These are phyloP conservation scores for Cynodonichthys magdalenae DNA, from an alignment of 2,797 vertebrate genomes.

Conservation along the genomic window DNA sequence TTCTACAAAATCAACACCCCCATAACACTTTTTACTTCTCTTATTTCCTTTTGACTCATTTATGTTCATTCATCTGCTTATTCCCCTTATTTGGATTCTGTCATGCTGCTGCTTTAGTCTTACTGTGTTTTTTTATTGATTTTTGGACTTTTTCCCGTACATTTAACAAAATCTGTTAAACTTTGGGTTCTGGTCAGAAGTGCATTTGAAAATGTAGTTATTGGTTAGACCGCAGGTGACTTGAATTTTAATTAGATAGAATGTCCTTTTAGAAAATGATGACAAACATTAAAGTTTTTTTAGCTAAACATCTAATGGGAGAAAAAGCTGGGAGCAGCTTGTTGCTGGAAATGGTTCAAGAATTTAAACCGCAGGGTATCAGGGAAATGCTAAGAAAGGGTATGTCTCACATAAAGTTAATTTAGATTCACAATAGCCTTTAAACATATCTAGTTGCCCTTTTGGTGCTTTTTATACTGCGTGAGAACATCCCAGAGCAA, in stretches of 20 bases:
- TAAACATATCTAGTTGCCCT: slow-evolving; percentile 36
- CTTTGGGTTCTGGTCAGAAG: slow-evolving; percentile 3
- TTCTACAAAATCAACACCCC: slow-evolving; percentile 14
- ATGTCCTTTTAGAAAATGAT: slow-evolving; percentile 8
- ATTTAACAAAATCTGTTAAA: slow-evolving; percentile 17
- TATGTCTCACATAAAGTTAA: slow-evolving; percentile 40
- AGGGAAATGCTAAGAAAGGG: slow-evolving; percentile 7
- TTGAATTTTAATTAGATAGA: slow-evolving; percentile 27
- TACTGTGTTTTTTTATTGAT: slow-evolving; percentile 15
- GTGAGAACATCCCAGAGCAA: slow-evolving; percentile 50
- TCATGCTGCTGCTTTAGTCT: slow-evolving; percentile 35
- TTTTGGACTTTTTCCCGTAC: slow-evolving; percentile 3
- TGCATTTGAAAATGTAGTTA: slow-evolving; percentile 6
- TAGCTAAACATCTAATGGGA: neutral
- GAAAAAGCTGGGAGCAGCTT: slow-evolving; percentile 4
- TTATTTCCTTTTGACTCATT: slow-evolving; percentile 33
- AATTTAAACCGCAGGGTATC: slow-evolving; percentile 30
- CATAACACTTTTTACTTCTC: slow-evolving; percentile 13
- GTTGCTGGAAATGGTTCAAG: slow-evolving; percentile 27
- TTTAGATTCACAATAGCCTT: slow-evolving; percentile 36
- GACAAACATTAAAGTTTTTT: slow-evolving; percentile 5
- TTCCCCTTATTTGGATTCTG: slow-evolving; percentile 30
- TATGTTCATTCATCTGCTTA: slow-evolving; percentile 24
- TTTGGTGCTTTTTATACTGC: slow-evolving; percentile 30
- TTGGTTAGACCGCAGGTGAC: neutral